phyloP scores from a whole-genome alignment of 2,888 invertebrate genomes.

The Synergus umbraculus region DNA sequence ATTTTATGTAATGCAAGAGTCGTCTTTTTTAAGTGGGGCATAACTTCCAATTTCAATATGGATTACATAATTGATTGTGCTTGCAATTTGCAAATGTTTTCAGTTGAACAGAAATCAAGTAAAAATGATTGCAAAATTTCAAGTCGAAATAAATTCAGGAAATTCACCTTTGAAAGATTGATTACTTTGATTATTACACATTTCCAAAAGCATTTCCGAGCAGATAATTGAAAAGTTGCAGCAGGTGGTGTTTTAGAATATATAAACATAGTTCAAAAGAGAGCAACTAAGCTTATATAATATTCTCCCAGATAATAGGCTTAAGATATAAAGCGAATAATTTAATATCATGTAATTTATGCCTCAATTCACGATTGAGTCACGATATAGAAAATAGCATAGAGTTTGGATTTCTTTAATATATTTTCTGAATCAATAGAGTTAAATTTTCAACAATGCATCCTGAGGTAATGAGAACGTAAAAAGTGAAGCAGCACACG shows the following conservation, averaged over 20 bases:
- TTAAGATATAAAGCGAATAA: neutral
- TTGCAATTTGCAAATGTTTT: neutral
- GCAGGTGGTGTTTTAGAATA: neutral
- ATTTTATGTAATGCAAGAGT: too few relatives aligned
- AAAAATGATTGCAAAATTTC: neutral
- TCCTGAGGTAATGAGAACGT: neutral
- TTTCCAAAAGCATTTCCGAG: neutral
- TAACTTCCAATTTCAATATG: too few relatives aligned
- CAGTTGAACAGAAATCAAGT: neutral
- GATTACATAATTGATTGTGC: neutral
- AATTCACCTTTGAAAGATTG: neutral
- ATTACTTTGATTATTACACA: neutral
- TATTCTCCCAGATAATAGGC: neutral
- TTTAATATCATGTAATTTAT: constrained; percentile 2
- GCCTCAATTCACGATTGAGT: neutral
- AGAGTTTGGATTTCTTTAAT: neutral
- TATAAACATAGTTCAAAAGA: neutral
- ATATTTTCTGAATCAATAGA: neutral
- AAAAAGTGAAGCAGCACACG: neutral
- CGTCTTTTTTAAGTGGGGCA: too few relatives aligned
- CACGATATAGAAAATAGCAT: neutral
- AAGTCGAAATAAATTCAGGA: neutral
- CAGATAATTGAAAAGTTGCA: neutral
- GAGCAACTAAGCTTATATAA: neutral
- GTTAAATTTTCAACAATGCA: neutral